Base-by-base conservation (phyloP, 2,113 vertebrate genomes). In the Dendropsophus ebraccatus region DNA sequence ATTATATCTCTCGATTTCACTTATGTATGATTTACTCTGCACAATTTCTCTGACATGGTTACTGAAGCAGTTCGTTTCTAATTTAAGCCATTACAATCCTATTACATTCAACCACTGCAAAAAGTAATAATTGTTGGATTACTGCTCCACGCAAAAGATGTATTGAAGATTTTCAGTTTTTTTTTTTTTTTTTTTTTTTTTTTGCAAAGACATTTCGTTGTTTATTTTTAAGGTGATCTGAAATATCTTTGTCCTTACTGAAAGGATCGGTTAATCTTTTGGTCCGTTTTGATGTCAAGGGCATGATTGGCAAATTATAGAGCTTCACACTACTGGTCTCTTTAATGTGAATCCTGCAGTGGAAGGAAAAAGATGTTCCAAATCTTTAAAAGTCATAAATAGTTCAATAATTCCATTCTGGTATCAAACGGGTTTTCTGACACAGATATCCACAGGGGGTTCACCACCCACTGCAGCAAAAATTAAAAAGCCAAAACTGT, bases 31-130 rank as follows among this genome's bases (percentile, higher is more conserved):
- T 89, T 91, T 82, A 81, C 60, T 87, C 77, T 88, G 88, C 45
- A 83, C 32, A 87, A 78, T 76, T 89, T 87, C 70, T 85, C 47
- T 62, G 87, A 86, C 49, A 75, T 9, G 35, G 56, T 89, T 90
- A 89, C 4, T 87, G 87, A 72, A 81, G 60, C 69, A 91, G 60
- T 88, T 47, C 90, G 74, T 37, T 16, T 90, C 92, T 91, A 88
- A 90, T 90, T 82, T 77, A 89, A 88, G 83, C 87, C 54, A 90
- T 88, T 91, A 91, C 90, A 92, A 88, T 19, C 35, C 89, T 89
- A 81, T 90, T 90, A 90, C 79, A 90, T 87, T 88, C 19, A 77
- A 82, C 72, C 67, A 84, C 86, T 47, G 23, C 88, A 89, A 88
- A 67, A 35, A 35, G 80, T 83, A 91, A 89, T 89, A 88, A 91